Base-by-base conservation (phyloP, 2,888 invertebrate genomes). In the Clivina fossor region DNA sequence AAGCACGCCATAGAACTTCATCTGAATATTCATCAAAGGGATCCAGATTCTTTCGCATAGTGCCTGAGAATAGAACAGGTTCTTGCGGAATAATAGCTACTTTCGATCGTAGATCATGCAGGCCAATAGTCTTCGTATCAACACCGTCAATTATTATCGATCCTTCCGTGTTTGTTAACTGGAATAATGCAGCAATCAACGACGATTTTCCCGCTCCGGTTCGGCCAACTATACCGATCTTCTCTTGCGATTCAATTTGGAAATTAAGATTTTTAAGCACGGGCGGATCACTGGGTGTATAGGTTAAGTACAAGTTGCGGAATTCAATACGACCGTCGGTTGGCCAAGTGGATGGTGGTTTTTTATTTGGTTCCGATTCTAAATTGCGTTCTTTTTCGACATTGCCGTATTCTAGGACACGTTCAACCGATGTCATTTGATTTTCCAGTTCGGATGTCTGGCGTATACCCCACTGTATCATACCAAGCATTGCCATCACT, bases 371-470 rank as follows among this genome's bases (percentile, higher is more conserved):
- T 9, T 74, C 70, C 4, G 84, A 83, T 57, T 83, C 80, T 1
- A 85, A 72, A 0, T 84, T 79, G 13, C 88, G 79, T 19, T 83
- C 80, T 20, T 93, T 77, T 41, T 82, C 79, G 86, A 91, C 69
- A 20, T 82, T 79, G 0, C 83, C 81, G 68, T 93, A 94, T 65
- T 93, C 92, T 8, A 89, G 63, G 2, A 88, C 79, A 70, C 93
- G 81, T 73, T 96, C 96, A 0, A 96, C 93, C 4, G 89, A 86
- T 3, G 89, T 91, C 90, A 91, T 89, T 63, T 86, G 88, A 67
- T 90, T 92, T 69, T 72, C 90, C 5, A 90, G 72, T 71, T 95
- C 94, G 0, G 93, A 91, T 63, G 92, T 91, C 72, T 95, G 94
- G 7, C 94, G 78, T 59, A 82, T 78, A 3, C 78, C 80, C 79